A percentile compares a stretch with the other conserved stretches of the same genome.
These are phyloP conservation scores for Athene cunicularia DNA, from an alignment of 2,113 vertebrate genomes.

Conservation along the genomic window DNA sequence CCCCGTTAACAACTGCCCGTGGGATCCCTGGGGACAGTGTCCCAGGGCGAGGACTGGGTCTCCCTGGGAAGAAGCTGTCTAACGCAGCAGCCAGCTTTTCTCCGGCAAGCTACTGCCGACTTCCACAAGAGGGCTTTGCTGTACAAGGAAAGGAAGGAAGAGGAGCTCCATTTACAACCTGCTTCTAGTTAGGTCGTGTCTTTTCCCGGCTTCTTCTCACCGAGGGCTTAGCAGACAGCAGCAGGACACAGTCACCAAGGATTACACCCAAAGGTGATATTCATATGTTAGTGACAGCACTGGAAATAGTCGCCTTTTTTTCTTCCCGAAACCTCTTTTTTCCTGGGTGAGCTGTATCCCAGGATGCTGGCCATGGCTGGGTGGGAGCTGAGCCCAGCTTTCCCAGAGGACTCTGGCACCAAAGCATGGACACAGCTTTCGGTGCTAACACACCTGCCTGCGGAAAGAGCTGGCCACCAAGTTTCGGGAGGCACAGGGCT, in stretches of 20 bases:
- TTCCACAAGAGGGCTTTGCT: conserved; percentile 69
- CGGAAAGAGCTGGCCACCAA: accelerated
- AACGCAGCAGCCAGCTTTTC: not conserved
- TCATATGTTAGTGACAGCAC: accelerated
- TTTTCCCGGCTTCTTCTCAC: not conserved
- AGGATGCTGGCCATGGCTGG: not conserved
- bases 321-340: not conserved
- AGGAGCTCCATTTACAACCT: not conserved
- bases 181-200: not conserved
- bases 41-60: not conserved
- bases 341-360: not conserved
- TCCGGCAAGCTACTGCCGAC: not conserved
- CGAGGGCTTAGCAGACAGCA: not conserved
- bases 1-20: accelerated
- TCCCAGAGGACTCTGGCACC: not conserved
- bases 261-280: not conserved
- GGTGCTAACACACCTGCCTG: not conserved
- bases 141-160: not conserved
- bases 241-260: not conserved
- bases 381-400: not conserved
- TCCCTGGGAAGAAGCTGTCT: not conserved
- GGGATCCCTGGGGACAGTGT: not conserved
- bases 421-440: accelerated
- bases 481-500: not conserved
- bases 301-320: not conserved